Percentiles rank a stretch among this genome's conserved stretches.
Conservation (phyloP, 1,140 invertebrate genomes). For the Drosophila kurseongensis region DNA sequence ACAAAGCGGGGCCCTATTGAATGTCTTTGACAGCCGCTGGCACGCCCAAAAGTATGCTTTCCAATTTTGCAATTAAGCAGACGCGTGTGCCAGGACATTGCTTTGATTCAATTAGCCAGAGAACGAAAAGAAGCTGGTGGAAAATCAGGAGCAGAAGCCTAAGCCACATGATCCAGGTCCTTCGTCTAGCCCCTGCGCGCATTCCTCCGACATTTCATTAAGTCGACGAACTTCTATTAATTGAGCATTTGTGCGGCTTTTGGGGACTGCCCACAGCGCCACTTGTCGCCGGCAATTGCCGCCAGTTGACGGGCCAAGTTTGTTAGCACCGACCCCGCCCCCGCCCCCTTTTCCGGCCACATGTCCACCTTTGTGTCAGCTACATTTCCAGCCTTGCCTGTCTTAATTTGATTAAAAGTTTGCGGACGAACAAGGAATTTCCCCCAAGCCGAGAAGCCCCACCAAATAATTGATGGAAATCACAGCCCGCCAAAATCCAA, state of each 20-base stretch:
- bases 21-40: conserved; percentile 70
- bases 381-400: conserved; percentile 69
- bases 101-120: conserved; percentile 77
- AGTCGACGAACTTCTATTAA: conserved; percentile 74
- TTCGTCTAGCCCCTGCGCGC: conserved; percentile 21
- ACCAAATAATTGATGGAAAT: conserved; percentile 54
- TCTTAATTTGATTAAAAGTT: conserved; percentile 83
- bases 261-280: conserved; percentile 63
- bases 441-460: neutral
- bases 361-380: conserved; percentile 73
- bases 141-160: conserved; percentile 14
- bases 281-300: conserved; percentile 72
- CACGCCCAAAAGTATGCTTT: conserved; percentile 69
- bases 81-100: conserved; percentile 59
- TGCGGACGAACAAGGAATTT: conserved; percentile 52
- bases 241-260: conserved; percentile 77
- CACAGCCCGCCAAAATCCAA: conserved; percentile 27
- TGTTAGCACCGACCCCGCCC: neutral
- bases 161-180: conserved; percentile 69
- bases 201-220: conserved; percentile 63
- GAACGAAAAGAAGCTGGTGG: conserved; percentile 19
- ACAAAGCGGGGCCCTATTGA: conserved; percentile 47
- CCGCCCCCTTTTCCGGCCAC: conserved; percentile 21
- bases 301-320: conserved; percentile 65
- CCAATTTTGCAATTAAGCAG: conserved; percentile 73